Base-by-base conservation (phyloP, 2,797 vertebrate genomes). In the Parambassis ranga region DNA sequence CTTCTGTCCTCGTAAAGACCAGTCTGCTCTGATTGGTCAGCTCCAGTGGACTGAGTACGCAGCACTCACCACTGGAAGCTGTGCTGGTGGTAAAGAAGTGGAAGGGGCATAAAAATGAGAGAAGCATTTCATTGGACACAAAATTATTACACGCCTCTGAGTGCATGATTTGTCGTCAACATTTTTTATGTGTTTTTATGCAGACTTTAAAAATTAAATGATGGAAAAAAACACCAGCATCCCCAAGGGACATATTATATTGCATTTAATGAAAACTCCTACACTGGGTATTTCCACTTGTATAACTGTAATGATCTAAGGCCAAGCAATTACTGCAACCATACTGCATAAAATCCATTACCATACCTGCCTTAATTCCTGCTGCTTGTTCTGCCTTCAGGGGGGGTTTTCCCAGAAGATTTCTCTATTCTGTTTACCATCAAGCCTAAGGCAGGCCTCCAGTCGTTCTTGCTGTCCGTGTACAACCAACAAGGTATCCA, bases 361-460 rank as follows among this genome's bases (percentile, higher is more conserved):
- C 58, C 37, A 33, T 57, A 28, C 36, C 31, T 20, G 22, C 8
- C 7, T 43, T 20, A 16, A 14, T 62, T 33, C 16, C 41, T 69
- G 10, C 27, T 64, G 19, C 23, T 18, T 58, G 36, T 77, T 60
- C 19, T 39, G 52, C 65, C 52, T 79, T 49, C 74, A 98, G 96
- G 82, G 82, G 95, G 93, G 83, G 84, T 76, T 73, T 98, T 99
- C 86, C 97, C 97, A 26, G 93, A 95, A 90, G 96, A 99, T 79
- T 99, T 99, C 92, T 98, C 97, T 75, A 92, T 99, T 91, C 83
- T 98, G 83, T 95, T 97, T 88, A 99, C 97, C 77, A 90, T 98
- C 79, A 98, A 96, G 85, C 95, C 97, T 57, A 96, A 96, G 81
- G 92, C 93, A 47, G 95, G 94, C 67, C 92, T 92, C 51, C 97